Evolutionary conservation across 2,888 invertebrate genomes (phyloP).

Genomic region (Athripsodes cinereus): DNA sequence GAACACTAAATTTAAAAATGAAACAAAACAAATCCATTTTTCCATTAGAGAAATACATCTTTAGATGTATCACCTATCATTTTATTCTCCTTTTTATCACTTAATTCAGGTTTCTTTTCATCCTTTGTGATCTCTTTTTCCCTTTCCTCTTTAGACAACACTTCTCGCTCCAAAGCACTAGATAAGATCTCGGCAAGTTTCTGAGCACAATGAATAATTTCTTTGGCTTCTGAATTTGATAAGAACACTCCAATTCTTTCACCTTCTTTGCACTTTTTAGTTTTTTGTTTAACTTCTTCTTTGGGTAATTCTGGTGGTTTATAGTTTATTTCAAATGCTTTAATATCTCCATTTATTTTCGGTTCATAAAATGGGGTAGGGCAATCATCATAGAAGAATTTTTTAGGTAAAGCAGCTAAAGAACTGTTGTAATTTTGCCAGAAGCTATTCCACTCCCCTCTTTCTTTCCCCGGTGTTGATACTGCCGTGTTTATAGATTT

Average conservation of each 20-base stretch:
- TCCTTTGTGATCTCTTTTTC: background rate
- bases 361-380: conserved; percentile 26
- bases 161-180: conserved; percentile 17
- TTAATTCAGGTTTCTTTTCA: background rate
- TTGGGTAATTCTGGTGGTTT: background rate
- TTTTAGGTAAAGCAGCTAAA: conserved; percentile 17
- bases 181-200: conserved; percentile 26
- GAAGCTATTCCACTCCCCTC: conserved; percentile 26
- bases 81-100: background rate
- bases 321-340: conserved; percentile 12
- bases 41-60: background rate
- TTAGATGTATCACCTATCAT: background rate
- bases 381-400: conserved; percentile 26
- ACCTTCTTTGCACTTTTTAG: background rate
- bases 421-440: conserved; percentile 27
- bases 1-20: too few relatives aligned
- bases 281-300: background rate
- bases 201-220: conserved; percentile 26
- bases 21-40: too few relatives aligned
- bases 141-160: background rate
- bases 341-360: conserved; percentile 9
- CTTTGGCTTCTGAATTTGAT: conserved; percentile 23
- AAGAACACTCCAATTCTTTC: conserved; percentile 10
- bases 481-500: conserved; percentile 5
- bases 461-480: conserved; percentile 14